phyloP scores from a whole-genome alignment of 2,888 invertebrate species.

The Nemotelus nigrinus region DNA sequence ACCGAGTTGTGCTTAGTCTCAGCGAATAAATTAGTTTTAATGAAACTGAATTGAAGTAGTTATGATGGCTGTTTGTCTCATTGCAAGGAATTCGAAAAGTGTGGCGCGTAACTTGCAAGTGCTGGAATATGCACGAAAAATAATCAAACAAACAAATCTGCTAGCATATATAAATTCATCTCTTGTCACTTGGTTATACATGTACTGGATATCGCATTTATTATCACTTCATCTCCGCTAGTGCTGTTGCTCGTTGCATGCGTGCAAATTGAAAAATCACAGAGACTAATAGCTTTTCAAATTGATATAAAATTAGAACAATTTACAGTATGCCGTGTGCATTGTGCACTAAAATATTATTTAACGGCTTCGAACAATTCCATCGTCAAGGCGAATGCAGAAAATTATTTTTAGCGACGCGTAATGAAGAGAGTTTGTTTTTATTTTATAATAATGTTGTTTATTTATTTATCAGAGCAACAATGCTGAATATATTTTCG shows the following conservation, averaged over 20 bases:
- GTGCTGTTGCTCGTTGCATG: neutral
- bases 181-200: no score
- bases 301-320: conserved; percentile 8
- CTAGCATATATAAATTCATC: no score
- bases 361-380: neutral
- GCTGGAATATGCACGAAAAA: no score
- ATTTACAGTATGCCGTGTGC: neutral
- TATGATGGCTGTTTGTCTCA: conserved; percentile 29
- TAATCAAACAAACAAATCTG: no score
- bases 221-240: conserved; percentile 12
- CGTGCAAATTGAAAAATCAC: conserved; percentile 21
- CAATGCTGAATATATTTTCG: neutral
- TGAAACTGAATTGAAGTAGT: conserved; percentile 41
- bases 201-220: neutral
- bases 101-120: neutral
- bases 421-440: no score
- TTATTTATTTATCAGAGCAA: neutral
- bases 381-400: neutral
- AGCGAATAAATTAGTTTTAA: conserved; percentile 38
- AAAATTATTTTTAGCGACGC: neutral
- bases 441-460: no score
- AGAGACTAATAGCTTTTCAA: neutral
- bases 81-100: conserved; percentile 29
- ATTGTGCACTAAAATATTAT: no score
- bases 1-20: conserved; percentile 15